Evolutionary conservation across 2,888 invertebrate genomes (phyloP), one percentile per base, ranked within the genome.

Genomic region (Cryptophagus acutangulus): DNA sequence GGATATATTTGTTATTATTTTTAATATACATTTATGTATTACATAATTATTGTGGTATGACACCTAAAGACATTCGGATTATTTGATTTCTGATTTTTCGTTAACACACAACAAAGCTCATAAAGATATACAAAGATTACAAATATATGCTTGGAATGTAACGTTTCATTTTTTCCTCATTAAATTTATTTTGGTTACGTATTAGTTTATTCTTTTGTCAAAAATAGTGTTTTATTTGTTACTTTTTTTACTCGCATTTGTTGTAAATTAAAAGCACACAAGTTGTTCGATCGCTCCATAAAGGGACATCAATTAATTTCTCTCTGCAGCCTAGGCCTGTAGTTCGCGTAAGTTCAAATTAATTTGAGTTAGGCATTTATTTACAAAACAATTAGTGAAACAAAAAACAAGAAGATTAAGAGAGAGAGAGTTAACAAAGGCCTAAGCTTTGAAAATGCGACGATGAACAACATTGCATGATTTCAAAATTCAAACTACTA

Each of bases 1-100:
- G 31, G 31, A 15, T 31, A 31, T 31, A 15, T 31, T 31, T 31
- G 4, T 31, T 31, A 15, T 31, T n/a, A n/a, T 15, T 31, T 62
- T 63, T 60, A 62, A 59, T 66, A 66, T 67, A 67, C 67, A 68
- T 67, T 67, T 59, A 68, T 67, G 67, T 66, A 67, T 67, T 68
- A 67, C 65, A 67, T 67, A 65, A 67, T 67, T 67, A 66, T 67
- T 67, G 67, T 67, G 63, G 65, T 62, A 61, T 63, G 64, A 67
- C 67, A 69, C 63, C 67, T 67, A 67, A 65, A 65, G 59, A 67
- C 61, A 63, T 63, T 61, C 59, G 59, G 60, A 57, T 64, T 66
- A 66, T 66, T 66, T 65, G 62, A 65, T 66, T 63, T 59, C 58
- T 52, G 57, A 57, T 58, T 52, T 48, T 55, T 36, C 54, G 57